phyloP scores from a whole-genome alignment of 1,140 invertebrate species.

The Drosophila melanica region DNA sequence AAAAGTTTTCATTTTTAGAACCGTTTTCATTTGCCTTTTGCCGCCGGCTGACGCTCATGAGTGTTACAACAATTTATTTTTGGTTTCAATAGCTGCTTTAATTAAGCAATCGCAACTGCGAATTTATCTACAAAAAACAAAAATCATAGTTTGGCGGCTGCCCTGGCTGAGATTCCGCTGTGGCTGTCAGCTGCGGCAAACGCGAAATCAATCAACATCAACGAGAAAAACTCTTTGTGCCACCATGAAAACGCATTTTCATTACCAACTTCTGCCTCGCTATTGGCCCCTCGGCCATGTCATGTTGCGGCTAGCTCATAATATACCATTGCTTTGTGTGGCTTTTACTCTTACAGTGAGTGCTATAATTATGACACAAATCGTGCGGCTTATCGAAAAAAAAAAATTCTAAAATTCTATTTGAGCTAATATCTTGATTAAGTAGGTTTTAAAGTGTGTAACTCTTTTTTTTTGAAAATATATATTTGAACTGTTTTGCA shows the following conservation, averaged over 20 bases:
- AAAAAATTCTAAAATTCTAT: no score
- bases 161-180: neutral
- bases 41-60: conserved; percentile 14
- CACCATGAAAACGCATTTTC: conserved; percentile 64
- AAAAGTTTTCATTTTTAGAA: conserved; percentile 67
- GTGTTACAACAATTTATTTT: conserved; percentile 4
- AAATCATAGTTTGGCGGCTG: conserved; percentile 38
- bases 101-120: conserved; percentile 62
- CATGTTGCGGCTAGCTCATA: conserved; percentile 31
- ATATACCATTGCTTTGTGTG: conserved; percentile 44
- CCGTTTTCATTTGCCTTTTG: conserved; percentile 63
- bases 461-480: no score
- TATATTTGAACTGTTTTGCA: no score
- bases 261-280: conserved; percentile 47
- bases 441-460: no score
- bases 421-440: no score
- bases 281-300: conserved; percentile 9
- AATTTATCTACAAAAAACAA: conserved; percentile 39
- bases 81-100: conserved; percentile 34
- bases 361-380: conserved; percentile 1
- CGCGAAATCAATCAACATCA: conserved; percentile 75
- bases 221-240: conserved; percentile 33
- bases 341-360: neutral
- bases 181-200: conserved; percentile 57
- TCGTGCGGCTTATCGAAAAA: neutral